Base-by-base conservation (phyloP, 2,888 invertebrate genomes). In the Yponomeuta malinellus region DNA sequence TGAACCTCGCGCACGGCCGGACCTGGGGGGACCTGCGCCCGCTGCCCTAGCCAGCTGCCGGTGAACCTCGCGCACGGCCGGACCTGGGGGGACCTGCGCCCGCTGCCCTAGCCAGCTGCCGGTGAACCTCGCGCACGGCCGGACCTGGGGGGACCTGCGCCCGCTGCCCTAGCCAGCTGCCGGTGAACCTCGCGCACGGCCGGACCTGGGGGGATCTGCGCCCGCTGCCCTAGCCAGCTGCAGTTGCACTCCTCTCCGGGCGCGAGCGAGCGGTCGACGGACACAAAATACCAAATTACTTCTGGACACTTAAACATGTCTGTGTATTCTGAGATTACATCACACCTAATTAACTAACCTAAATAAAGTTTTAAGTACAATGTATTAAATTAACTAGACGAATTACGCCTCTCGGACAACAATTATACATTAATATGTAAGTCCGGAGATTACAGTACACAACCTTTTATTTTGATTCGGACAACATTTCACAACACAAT, bases 181-280 rank as follows among this genome's bases (percentile, higher is more conserved):
- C 91, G 8, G 89, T 90, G 2, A 74, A 82, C 4, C 15, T 90
- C 70, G 72, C 78, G 48, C 72, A 71, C 48, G 92, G 91, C 2
- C 71, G 68, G 15, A 78, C 72, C 75, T 91, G 90, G 90, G 91
- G 81, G 0, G 75, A 81, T 63, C 82, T 90, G 86, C 59, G 43
- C 15, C 31, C 31, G 4, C 37, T 68, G 3, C 31, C 23, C 65
- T 33, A 31, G 65, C 1, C 8, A 43, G 0, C 8, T 23, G 23
- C 0, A 23, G 23, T 23, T 5, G 33, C 33, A 33, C 33, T 33
- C 33, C 33, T 33, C 33, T 33, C 33, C 33, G 33, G 5, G 1
- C 33, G 5, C 33, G 33, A 33, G 33, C 33, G 33, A 33, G 33
- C 33, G 2, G 33, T 33, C 33, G 5, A 33, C 2, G 5, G 5